Evolutionary conservation across 2,888 invertebrate genomes (phyloP).

Genomic region (Dynastes hyllus): DNA sequence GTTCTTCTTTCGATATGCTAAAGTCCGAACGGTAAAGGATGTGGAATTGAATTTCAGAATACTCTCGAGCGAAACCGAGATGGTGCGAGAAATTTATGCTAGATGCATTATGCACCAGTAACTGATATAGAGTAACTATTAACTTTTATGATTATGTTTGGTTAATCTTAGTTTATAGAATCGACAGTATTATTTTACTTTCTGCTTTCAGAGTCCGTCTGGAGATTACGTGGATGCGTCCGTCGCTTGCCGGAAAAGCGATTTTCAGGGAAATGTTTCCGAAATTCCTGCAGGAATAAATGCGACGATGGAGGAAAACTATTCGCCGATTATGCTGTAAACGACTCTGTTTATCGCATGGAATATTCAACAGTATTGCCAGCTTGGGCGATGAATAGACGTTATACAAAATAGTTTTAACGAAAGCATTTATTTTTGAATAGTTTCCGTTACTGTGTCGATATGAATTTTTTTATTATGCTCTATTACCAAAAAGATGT

Average conservation of each 20-base stretch:
- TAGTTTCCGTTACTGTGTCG: background rate
- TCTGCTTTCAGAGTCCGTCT: conserved; percentile 44
- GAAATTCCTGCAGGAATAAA: conserved; percentile 31
- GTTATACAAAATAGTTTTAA: background rate
- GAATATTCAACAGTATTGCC: conserved; percentile 22
- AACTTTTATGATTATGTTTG: conserved; percentile 53
- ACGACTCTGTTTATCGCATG: conserved; percentile 44
- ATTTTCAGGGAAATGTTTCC: conserved; percentile 23
- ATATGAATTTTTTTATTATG: background rate
- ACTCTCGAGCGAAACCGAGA: conserved; percentile 32
- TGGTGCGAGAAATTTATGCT: conserved; percentile 50
- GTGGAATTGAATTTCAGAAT: conserved; percentile 21
- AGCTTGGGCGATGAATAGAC: conserved; percentile 3
- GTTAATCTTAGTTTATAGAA: conserved; percentile 54
- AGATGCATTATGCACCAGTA: conserved; percentile 54
- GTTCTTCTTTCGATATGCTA: background rate
- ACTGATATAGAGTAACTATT: conserved; percentile 53
- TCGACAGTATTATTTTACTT: conserved; percentile 50
- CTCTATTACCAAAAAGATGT: too few relatives aligned
- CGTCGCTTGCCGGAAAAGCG: conserved; percentile 18
- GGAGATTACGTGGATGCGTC: conserved; percentile 35
- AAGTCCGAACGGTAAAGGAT: conserved; percentile 12
- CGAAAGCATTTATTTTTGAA: background rate
- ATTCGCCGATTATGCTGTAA: conserved; percentile 41
- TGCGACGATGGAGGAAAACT: conserved; percentile 32